Percentiles rank a stretch among this genome's conserved stretches.
Conservation (phyloP, 30 jellyfish, hydroid and myxozoan species). For the Phacellophora camtschatica region DNA sequence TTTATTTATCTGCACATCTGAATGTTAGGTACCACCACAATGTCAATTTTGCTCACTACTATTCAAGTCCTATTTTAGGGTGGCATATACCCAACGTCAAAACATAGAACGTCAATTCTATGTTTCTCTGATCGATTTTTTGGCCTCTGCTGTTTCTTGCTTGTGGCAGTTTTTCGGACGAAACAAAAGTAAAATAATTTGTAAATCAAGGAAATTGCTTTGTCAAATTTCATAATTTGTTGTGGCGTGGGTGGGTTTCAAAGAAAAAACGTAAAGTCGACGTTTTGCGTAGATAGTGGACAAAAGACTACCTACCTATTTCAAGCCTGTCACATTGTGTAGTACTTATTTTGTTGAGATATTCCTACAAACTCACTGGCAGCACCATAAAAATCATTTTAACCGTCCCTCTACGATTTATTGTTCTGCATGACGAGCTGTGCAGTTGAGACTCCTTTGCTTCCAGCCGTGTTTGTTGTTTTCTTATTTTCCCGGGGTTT, state of each 20-base stretch:
- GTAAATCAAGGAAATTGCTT: neutral
- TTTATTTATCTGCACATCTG: neutral
- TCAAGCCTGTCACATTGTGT: too few relatives aligned
- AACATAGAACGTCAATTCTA: neutral
- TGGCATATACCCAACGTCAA: neutral
- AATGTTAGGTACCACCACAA: neutral
- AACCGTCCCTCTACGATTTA: too few relatives aligned
- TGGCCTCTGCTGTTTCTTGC: neutral
- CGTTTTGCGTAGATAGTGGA: too few relatives aligned
- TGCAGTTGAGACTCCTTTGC: too few relatives aligned
- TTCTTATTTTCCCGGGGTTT: neutral
- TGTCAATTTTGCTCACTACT: neutral
- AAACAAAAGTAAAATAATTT: neutral
- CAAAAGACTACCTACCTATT: too few relatives aligned
- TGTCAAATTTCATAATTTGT: neutral
- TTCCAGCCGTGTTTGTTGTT: too few relatives aligned
- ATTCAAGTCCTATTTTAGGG: neutral
- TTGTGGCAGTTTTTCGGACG: too few relatives aligned
- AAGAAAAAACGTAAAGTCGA: neutral
- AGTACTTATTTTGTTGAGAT: too few relatives aligned
- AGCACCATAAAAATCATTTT: too few relatives aligned
- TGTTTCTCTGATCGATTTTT: neutral
- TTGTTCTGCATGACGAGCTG: too few relatives aligned
- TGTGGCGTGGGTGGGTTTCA: neutral
- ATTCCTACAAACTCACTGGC: too few relatives aligned